Evolutionary conservation across 1,140 invertebrate genomes (phyloP), one percentile per base, ranked within the genome.

Genomic region (Heliconius melpomene): DNA sequence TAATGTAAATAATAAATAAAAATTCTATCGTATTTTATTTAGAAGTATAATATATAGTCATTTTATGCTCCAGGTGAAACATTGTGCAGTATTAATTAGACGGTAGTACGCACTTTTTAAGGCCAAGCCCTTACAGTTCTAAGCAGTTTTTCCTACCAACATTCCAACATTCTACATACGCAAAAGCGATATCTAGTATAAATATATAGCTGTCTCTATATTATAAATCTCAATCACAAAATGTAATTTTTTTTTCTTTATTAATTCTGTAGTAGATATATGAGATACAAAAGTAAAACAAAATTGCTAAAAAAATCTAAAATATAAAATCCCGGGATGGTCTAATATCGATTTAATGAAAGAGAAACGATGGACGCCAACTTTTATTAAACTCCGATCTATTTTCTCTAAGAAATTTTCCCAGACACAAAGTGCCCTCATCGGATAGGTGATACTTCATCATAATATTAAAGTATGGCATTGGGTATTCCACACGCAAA

Each of bases 391-490:
- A 81, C 38, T 82, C 60, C 78, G 57, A 80, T 82, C 75, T 60
- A 82, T 82, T 82, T 52, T 75, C 57, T 66, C 29, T 38, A 74
- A 75, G 29, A 76, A 54, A 77, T 79, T 82, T 79, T 74, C 77
- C 36, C 46, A 74, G 74, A 72, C 32, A 72, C 77, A 79, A 82
- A 79, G 74, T 79, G 81, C 66, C 77, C 81, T 78, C 79, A 80
- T 74, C 75, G 72, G 81, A 26, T 71, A 78, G 57, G 75, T 74
- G 40, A 82, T 74, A 74, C 75, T 75, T 81, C 73, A 81, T 74
- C 81, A 80, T 75, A 82, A 82, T 79, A 82, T 82, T 82, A 78
- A 80, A 82, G 74, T 79, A 82, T 82, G 72, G 54, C 72, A 75
- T 82, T 74, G 57, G 73, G 77, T 82, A 79, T 72, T 77, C 50